A percentile compares a stretch with the other conserved stretches of the same genome.
phyloP scores from a whole-genome alignment of 2,888 invertebrate species.

The Coremacera marginata region DNA sequence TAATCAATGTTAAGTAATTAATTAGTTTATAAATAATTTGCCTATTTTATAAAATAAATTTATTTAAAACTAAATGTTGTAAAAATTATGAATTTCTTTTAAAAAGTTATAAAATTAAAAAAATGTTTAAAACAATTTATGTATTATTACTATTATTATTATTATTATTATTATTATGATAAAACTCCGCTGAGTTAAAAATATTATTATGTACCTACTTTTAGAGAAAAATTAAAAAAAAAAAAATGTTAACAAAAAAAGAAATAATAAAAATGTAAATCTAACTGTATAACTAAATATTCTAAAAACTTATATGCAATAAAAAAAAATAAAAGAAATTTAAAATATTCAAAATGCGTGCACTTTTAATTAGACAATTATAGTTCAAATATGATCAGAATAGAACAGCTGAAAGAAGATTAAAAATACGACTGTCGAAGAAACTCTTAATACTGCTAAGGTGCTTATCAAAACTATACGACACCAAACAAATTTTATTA shows the following conservation, averaged over 20 bases:
- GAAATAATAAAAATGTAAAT: background rate
- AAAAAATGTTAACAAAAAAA: background rate
- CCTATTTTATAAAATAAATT: background rate
- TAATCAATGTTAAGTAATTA: conserved; percentile 9
- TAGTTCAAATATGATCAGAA: no score
- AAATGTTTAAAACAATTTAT: background rate
- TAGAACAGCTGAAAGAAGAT: no score
- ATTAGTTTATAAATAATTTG: background rate
- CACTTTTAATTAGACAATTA: no score
- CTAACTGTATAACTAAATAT: background rate
- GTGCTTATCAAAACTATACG: no score
- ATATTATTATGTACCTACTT: background rate
- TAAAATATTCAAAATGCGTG: no score
- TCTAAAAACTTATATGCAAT: background rate
- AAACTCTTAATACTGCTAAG: no score
- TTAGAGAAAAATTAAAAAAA: background rate
- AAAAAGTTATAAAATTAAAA: background rate
- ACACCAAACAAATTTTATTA: no score
- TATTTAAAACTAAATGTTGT: background rate
- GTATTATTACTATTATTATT: background rate
- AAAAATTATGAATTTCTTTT: background rate
- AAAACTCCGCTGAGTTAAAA: background rate
- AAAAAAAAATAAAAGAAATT: background rate
- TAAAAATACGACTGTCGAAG: no score
- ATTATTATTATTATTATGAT: background rate